These are phyloP conservation scores for Sternarchorhynchus goeldii DNA, from an alignment of 2,797 vertebrate genomes.

Conservation along the genomic window DNA sequence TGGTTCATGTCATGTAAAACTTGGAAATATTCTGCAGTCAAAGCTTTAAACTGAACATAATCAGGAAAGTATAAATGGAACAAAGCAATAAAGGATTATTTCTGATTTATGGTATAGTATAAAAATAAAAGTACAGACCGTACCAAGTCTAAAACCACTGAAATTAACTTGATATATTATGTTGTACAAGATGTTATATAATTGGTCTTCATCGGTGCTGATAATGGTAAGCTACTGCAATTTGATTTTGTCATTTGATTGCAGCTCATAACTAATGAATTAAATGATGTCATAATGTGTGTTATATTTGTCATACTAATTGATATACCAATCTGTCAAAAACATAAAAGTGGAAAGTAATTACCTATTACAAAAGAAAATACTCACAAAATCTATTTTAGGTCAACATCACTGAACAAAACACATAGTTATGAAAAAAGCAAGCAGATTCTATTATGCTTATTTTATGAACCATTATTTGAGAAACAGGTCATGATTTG, in stretches of 20 bases:
- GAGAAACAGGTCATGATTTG: constrained; percentile 33
- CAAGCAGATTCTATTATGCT: constrained; percentile 22
- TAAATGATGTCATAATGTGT: constrained; percentile 1
- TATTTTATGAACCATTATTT: constrained; percentile 23
- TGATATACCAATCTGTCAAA: constrained; percentile 21
- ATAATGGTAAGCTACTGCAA: neutral
- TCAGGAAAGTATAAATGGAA: constrained; percentile 9
- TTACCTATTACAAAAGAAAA: constrained; percentile 24
- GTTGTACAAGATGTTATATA: constrained; percentile 1
- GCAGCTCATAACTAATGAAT: constrained; percentile 16
- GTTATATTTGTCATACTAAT: constrained; percentile 21
- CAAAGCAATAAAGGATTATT: constrained; percentile 35
- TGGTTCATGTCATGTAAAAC: constrained; percentile 45
- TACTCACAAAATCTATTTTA: constrained; percentile 22
- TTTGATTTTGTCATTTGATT: constrained; percentile 1
- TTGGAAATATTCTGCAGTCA: constrained; percentile 20
- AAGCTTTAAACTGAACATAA: constrained; percentile 42
- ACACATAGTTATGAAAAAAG: neutral
- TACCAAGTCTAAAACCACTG: constrained; percentile 16
- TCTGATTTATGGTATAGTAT: constrained; percentile 23
- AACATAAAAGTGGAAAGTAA: constrained; percentile 14
- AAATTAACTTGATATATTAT: neutral
- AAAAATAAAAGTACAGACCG: constrained; percentile 41
- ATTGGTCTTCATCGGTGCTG: constrained; percentile 10
- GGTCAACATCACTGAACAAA: constrained; percentile 12